Conservation (phyloP, 2,113 vertebrate genomes). For the Dasyurus viverrinus region DNA sequence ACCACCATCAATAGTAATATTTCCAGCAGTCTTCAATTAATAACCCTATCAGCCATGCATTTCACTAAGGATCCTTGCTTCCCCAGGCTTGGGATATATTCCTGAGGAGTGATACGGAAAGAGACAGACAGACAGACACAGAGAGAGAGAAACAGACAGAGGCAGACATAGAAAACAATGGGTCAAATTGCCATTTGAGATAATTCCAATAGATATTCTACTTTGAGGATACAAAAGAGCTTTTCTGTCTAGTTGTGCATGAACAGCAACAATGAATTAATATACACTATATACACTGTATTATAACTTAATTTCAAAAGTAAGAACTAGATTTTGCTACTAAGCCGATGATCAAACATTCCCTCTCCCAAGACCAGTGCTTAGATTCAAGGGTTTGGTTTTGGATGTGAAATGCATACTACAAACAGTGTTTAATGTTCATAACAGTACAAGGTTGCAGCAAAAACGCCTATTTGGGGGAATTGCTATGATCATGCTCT, state of each 20-base stretch:
- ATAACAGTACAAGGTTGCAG: background rate
- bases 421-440: background rate
- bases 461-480: background rate
- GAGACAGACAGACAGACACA: background rate
- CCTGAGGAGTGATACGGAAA: too few relatives aligned
- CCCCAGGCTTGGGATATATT: background rate
- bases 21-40: background rate
- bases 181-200: background rate
- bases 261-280: conserved; percentile 49
- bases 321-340: conserved; percentile 47
- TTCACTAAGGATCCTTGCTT: background rate
- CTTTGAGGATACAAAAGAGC: conserved; percentile 16
- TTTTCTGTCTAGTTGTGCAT: conserved; percentile 25
- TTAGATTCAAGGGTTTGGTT: background rate
- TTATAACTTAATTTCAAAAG: conserved; percentile 64
- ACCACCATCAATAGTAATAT: background rate
- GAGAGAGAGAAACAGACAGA: too few relatives aligned
- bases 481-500: background rate
- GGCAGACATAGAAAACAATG: background rate
- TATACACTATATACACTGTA: conserved; percentile 23
- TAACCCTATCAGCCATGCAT: background rate
- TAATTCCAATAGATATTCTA: background rate
- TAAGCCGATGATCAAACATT: background rate
- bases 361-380: conserved; percentile 30
- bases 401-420: background rate